Conservation (phyloP, 2,113 vertebrate genomes). For the Nematolebias whitei region DNA sequence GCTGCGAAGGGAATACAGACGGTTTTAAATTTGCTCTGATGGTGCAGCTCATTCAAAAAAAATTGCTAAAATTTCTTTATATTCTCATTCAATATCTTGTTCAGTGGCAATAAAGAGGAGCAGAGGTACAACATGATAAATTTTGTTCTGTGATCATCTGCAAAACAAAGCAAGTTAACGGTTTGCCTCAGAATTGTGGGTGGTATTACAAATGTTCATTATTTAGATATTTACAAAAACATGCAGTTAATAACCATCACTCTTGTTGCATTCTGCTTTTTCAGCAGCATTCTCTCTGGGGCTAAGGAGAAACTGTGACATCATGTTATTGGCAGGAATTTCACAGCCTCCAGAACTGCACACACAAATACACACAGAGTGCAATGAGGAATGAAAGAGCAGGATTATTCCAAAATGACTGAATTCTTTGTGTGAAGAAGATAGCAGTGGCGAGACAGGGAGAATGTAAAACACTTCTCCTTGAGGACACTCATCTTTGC, state of each 20-base stretch:
- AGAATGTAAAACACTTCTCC: constrained; percentile 56
- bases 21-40: constrained; percentile 22
- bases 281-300: constrained; percentile 29
- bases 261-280: constrained; percentile 1
- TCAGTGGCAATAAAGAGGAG: too few species aligned
- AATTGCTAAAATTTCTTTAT: neutral
- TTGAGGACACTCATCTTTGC: constrained; percentile 44
- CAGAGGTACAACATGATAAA: too few species aligned
- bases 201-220: neutral
- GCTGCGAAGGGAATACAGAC: constrained; percentile 14
- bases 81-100: neutral
- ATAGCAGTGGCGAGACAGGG: constrained; percentile 56
- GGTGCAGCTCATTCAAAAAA: neutral
- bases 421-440: constrained; percentile 64
- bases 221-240: constrained; percentile 4
- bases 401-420: constrained; percentile 72
- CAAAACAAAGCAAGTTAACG: neutral
- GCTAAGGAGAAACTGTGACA: constrained; percentile 44
- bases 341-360: constrained; percentile 32
- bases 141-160: too few species aligned
- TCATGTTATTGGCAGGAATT: constrained; percentile 62
- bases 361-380: constrained; percentile 24
- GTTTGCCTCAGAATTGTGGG: neutral
- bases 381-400: constrained; percentile 56
- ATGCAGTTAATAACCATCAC: neutral